Evolutionary conservation across 2,113 vertebrate species (phyloP).

Genomic region (Turnix velox): DNA sequence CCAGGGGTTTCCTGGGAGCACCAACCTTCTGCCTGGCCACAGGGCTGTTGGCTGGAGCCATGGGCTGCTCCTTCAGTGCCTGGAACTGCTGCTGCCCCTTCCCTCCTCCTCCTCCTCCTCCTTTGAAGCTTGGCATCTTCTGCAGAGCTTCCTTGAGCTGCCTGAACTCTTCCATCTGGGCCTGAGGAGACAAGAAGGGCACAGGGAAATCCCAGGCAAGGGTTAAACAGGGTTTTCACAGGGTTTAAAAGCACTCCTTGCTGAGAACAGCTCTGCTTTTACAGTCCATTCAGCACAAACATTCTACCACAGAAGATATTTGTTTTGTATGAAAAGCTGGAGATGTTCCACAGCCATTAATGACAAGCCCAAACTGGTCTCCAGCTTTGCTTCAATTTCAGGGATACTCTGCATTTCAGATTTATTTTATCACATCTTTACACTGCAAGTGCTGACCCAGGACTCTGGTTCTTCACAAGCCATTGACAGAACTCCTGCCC

Average conservation of each 20-base stretch:
- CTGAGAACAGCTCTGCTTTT: fast-evolving
- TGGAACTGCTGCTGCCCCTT: conserved; percentile 17
- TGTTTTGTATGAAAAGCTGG: neutral
- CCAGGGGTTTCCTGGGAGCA: neutral
- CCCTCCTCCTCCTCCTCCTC: neutral
- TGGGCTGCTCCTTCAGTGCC: neutral
- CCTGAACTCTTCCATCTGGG: conserved; percentile 72
- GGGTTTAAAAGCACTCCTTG: too few relatives aligned
- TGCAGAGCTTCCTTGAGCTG: conserved; percentile 71
- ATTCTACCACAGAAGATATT: fast-evolving
- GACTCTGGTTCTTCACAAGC: neutral
- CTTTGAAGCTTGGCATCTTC: conserved; percentile 73
- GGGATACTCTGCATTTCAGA: neutral
- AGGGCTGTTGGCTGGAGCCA: neutral
- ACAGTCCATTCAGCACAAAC: neutral
- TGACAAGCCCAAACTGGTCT: neutral
- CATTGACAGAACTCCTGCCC: neutral
- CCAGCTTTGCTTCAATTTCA: neutral
- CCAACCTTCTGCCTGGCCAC: conserved; percentile 12
- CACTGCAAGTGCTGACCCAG: neutral
- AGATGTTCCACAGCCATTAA: neutral
- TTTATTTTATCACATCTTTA: neutral
- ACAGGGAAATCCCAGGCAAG: neutral
- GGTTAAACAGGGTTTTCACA: too few relatives aligned
- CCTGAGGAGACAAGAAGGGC: neutral